Base-by-base conservation (phyloP, 2,797 vertebrate genomes). In the Toxotes lorentzi region DNA sequence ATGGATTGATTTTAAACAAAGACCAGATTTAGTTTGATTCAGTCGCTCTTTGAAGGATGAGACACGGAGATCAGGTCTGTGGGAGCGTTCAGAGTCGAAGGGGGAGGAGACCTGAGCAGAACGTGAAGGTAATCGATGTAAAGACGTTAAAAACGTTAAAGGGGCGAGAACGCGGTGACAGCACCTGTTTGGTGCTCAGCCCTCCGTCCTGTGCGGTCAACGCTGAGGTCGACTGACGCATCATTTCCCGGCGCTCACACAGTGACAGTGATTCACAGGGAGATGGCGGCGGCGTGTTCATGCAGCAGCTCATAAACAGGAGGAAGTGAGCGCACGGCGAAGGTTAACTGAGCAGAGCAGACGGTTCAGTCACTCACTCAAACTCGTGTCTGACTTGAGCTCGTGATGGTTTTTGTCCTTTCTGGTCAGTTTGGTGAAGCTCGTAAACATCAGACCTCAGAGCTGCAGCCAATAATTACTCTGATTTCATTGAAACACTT, bases 261-360 rank as follows among this genome's bases (percentile, higher is more conserved):
- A 48, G 47, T 9, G 7, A n/a, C 21, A n/a, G 48, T 69, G 76
- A 74, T 24, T 86, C 70, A 71, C 14, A 23, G 34, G 0, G 38
- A 63, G 48, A 50, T 21, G 73, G 59, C 27, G 24, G 17, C 59
- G 23, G 41, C 3, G 3, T 10, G 48, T 50, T 19, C 2, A 17
- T 2, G 12, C 34, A 35, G 34, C 38, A 70, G 38, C 62, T 83
- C 70, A 9, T 85, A 85, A 85, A 87, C 73, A 17, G 40, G 24
- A 73, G 76, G 80, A 87, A 83, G 51, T 38, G 41, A 58, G 40
- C 12, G 40, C 4, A 58, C 50, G 7, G 40, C 3, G 40, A 41
- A 13, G 27, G n/a, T n/a, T n/a, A n/a, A n/a, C n/a, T n/a, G n/a
- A n/a, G n/a, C n/a, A n/a, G n/a, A 62, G 50, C 68, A 57, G 74